Evolutionary conservation across 2,888 invertebrate genomes (phyloP).

Genomic region (Pasiphila rectangulata): DNA sequence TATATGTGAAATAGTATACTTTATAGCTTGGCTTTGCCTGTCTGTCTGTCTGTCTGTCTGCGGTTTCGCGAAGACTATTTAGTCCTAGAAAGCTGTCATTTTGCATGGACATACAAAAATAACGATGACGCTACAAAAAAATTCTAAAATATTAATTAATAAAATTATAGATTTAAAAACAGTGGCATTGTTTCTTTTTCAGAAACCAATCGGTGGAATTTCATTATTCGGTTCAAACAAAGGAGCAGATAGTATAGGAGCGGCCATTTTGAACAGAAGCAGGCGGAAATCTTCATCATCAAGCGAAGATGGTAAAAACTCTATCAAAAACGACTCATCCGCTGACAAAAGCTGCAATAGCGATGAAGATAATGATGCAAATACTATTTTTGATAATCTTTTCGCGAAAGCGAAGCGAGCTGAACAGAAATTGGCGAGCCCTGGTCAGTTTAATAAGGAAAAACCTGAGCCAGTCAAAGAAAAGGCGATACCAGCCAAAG

Average conservation of each 20-base stretch:
- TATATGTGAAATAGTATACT: no score
- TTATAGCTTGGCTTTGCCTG: no score
- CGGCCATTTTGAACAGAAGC: constrained; percentile 63
- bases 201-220: constrained; percentile 83
- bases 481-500: constrained; percentile 8
- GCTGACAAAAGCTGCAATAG: constrained; percentile 14
- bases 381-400: constrained; percentile 62
- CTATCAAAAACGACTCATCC: constrained; percentile 12
- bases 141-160: background rate
- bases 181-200: constrained; percentile 30
- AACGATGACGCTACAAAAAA: no score
- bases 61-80: no score
- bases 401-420: constrained; percentile 53
- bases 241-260: constrained; percentile 64
- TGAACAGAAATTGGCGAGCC: constrained; percentile 14
- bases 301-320: constrained; percentile 33
- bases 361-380: constrained; percentile 37
- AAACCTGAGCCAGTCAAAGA: constrained; percentile 12
- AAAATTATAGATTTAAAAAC: no score
- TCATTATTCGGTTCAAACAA: constrained; percentile 77
- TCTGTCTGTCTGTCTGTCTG: no score
- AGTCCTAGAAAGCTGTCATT: no score
- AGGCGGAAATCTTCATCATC: constrained; percentile 53
- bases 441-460: constrained; percentile 21
- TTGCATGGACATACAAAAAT: no score